phyloP scores from a whole-genome alignment of 92 coral and sea anemone genomes.

The Ricordea florida region DNA sequence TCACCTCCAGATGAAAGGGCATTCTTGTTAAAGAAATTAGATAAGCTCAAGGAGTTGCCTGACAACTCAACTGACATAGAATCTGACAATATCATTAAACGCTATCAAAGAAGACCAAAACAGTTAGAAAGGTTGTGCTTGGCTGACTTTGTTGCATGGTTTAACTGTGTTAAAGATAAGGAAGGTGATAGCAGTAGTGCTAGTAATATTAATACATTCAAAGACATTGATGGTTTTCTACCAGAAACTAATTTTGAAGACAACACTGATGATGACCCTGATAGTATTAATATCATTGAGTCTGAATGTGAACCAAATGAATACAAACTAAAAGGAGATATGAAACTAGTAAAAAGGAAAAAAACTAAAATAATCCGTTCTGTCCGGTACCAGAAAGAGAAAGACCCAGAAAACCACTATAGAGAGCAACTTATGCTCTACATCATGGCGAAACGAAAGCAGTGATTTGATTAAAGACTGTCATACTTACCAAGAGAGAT shows the following conservation, averaged over 20 bases:
- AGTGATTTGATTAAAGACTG: constrained; percentile 21
- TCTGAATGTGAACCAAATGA: constrained; percentile 13
- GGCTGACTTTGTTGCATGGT: constrained; percentile 72
- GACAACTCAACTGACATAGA: constrained; percentile 52
- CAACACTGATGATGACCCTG: constrained; percentile 45
- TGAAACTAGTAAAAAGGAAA: constrained; percentile 51
- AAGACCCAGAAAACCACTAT: constrained; percentile 58
- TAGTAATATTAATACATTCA: constrained; percentile 7
- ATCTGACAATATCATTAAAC: constrained; percentile 40
- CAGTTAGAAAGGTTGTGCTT: constrained; percentile 42
- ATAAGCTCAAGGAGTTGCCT: constrained; percentile 57
- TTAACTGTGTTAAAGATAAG: constrained; percentile 39
- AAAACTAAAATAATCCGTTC: constrained; percentile 62
- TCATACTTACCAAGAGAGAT: constrained; percentile 40
- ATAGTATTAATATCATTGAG: neutral
- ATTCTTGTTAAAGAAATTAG: no score
- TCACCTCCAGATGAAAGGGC: no score
- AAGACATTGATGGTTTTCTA: constrained; percentile 21
- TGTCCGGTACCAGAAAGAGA: constrained; percentile 47
- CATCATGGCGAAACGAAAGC: constrained; percentile 49
- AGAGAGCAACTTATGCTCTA: no score
- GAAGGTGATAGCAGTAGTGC: constrained; percentile 1
- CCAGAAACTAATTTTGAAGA: constrained; percentile 58
- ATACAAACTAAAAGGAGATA: constrained; percentile 55
- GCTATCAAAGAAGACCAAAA: constrained; percentile 61